Evolutionary conservation across 1,140 invertebrate species (phyloP).

Genomic region (Adelges cooleyi): DNA sequence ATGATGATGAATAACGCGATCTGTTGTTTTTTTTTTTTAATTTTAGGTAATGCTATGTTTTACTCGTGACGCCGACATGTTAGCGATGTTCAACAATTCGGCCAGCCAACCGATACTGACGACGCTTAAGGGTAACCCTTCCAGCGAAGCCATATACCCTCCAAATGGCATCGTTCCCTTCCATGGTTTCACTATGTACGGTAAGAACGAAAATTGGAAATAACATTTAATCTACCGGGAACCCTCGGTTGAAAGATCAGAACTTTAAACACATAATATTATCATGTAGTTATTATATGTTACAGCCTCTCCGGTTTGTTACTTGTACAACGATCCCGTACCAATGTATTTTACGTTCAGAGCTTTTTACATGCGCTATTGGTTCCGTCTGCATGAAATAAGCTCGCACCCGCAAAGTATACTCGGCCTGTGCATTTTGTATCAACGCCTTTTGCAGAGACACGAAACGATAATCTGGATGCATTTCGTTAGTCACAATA

Average conservation of each 20-base stretch:
- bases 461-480: constrained; percentile 81
- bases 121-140: constrained; percentile 49
- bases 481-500: constrained; percentile 73
- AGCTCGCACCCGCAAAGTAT: constrained; percentile 81
- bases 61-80: constrained; percentile 72
- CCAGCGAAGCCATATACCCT: constrained; percentile 66
- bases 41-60: constrained; percentile 79
- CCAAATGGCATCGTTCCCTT: constrained; percentile 92
- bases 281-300: constrained; percentile 31
- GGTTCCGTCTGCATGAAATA: constrained; percentile 80
- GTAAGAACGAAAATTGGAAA: constrained; percentile 43
- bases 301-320: constrained; percentile 85
- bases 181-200: constrained; percentile 95
- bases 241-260: neutral
- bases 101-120: constrained; percentile 47
- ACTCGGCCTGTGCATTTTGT: constrained; percentile 66
- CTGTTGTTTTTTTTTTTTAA: neutral
- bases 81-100: constrained; percentile 49
- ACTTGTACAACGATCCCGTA: constrained; percentile 77
- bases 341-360: constrained; percentile 80
- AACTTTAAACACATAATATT: too few relatives aligned
- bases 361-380: constrained; percentile 82
- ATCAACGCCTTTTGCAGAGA: constrained; percentile 80
- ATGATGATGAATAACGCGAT: neutral
- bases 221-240: neutral